These are phyloP conservation scores for Phenacoccus solenopsis DNA, from an alignment of 1,140 invertebrate genomes.

Conservation along the genomic window DNA sequence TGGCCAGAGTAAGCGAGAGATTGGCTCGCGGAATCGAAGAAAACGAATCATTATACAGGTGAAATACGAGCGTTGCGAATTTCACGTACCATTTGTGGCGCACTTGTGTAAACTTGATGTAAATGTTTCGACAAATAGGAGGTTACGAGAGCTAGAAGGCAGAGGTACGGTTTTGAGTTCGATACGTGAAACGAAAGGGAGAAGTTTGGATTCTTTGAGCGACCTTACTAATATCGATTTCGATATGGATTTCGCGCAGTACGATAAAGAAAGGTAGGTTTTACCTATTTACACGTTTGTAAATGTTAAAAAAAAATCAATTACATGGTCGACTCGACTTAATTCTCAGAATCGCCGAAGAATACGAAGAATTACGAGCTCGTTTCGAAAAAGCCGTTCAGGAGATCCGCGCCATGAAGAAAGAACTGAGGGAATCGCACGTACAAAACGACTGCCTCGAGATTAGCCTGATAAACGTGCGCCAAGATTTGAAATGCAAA, in stretches of 20 bases:
- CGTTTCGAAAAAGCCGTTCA: slow-evolving; percentile 68
- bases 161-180: slow-evolving; percentile 32
- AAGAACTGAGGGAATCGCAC: slow-evolving; percentile 65
- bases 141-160: slow-evolving; percentile 54
- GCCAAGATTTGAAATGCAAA: slow-evolving; percentile 52
- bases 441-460: slow-evolving; percentile 65
- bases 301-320: not conserved
- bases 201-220: slow-evolving; percentile 61
- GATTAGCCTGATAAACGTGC: slow-evolving; percentile 54
- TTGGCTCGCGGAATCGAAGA: slow-evolving; percentile 56
- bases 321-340: slow-evolving; percentile 19
- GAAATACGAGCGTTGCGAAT: not conserved
- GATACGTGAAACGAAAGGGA: slow-evolving; percentile 37
- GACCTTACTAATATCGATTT: slow-evolving; percentile 67
- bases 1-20: slow-evolving; percentile 40
- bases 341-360: slow-evolving; percentile 56
- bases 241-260: slow-evolving; percentile 54
- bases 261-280: slow-evolving; percentile 52
- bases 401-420: slow-evolving; percentile 68
- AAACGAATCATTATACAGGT: slow-evolving; percentile 53
- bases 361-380: slow-evolving; percentile 57
- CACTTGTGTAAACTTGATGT: too few species aligned
- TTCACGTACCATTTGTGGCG: too few species aligned
- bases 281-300: not conserved
- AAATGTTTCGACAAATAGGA: slow-evolving; percentile 26